phyloP scores from a whole-genome alignment of 2,797 vertebrate genomes.

The Macrochelys suwanniensis region DNA sequence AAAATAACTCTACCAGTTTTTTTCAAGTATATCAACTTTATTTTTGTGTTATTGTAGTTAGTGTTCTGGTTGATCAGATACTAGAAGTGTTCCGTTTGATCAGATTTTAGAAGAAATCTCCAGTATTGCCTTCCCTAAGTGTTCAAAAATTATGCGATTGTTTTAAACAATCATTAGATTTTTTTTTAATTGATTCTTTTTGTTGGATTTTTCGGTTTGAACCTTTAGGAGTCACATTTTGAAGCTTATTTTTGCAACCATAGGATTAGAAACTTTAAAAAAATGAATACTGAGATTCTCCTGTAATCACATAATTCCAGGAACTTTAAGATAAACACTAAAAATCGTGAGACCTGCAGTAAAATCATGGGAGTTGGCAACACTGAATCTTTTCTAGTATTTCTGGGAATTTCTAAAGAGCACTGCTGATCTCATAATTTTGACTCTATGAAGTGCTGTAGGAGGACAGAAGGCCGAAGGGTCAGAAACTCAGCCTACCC shows the following conservation, averaged over 20 bases:
- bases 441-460: neutral
- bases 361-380: neutral
- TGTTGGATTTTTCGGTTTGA: neutral
- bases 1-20: neutral
- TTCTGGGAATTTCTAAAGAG: neutral
- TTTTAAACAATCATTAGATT: neutral
- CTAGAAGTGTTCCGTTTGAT: neutral
- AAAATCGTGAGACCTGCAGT: neutral
- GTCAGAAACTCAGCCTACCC: neutral
- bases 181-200: neutral
- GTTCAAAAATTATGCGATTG: neutral
- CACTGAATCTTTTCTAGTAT: neutral
- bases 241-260: neutral
- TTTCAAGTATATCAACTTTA: neutral
- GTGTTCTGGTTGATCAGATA: neutral
- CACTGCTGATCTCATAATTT: neutral
- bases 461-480: neutral
- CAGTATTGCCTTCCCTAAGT: neutral
- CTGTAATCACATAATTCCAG: neutral
- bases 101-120: neutral
- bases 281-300: neutral
- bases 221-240: neutral
- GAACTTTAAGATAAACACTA: neutral
- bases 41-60: neutral
- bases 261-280: neutral